Conservation (phyloP, 92 coral and sea anemone genomes). For the Metridium senile region DNA sequence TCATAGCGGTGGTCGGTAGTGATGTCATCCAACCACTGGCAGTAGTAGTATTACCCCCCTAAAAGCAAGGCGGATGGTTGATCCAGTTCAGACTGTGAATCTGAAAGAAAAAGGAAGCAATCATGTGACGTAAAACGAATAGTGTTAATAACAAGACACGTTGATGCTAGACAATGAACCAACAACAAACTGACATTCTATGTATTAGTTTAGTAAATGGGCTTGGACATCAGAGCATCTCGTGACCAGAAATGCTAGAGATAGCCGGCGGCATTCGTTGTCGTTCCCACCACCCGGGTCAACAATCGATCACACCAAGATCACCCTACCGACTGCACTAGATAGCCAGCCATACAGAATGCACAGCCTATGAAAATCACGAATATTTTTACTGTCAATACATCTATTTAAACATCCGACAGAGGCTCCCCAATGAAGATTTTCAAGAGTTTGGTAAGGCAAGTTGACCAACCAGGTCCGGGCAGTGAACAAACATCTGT, state of each 20-base stretch:
- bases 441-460: constrained; percentile 24
- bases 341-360: too few species aligned
- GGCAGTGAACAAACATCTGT: constrained; percentile 49
- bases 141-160: constrained; percentile 19
- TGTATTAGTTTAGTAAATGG: not conserved
- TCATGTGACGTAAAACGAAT: not conserved
- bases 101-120: constrained; percentile 1
- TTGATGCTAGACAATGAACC: constrained; percentile 3
- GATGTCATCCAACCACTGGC: not conserved
- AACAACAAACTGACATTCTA: constrained; percentile 14
- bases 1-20: not conserved
- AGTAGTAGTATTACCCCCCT: too few species aligned
- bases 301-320: too few species aligned
- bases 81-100: too few species aligned
- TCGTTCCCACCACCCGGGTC: constrained; percentile 13
- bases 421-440: constrained; percentile 33
- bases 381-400: constrained; percentile 29
- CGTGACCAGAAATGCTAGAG: not conserved
- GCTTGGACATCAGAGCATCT: not conserved
- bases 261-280: not conserved
- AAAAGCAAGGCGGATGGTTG: too few species aligned
- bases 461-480: constrained; percentile 18
- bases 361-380: not conserved
- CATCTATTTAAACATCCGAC: constrained; percentile 33
- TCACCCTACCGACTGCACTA: too few species aligned